These are phyloP conservation scores for Zaprionus vittiger DNA, from an alignment of 1,140 invertebrate genomes.

Conservation along the genomic window DNA sequence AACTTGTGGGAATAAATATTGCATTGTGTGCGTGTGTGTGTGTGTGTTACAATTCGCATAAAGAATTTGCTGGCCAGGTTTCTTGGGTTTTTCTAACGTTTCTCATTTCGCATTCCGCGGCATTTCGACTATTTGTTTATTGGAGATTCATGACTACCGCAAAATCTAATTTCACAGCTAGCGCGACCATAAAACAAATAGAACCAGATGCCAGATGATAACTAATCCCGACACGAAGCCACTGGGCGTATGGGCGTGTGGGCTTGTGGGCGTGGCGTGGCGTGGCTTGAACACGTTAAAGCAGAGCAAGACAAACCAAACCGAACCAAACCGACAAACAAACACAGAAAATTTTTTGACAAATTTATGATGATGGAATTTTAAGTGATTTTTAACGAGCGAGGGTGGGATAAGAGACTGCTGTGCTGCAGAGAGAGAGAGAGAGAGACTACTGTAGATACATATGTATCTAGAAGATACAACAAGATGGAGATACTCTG, in stretches of 20 bases:
- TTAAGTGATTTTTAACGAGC: slow-evolving; percentile 84
- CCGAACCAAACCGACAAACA: slow-evolving; percentile 3
- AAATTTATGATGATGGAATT: slow-evolving; percentile 84
- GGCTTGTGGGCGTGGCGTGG: background rate
- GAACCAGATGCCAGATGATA: slow-evolving; percentile 32
- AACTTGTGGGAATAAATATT: background rate
- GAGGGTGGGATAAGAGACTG: slow-evolving; percentile 26
- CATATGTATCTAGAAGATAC: slow-evolving; percentile 13
- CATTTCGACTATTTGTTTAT: slow-evolving; percentile 34
- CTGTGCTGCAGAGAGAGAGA: background rate
- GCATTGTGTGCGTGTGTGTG: background rate
- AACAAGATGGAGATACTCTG: slow-evolving; percentile 9
- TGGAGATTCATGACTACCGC: slow-evolving; percentile 9
- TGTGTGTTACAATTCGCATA: background rate
- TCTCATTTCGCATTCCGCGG: slow-evolving; percentile 1
- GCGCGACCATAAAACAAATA: slow-evolving; percentile 34
- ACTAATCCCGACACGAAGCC: slow-evolving; percentile 33
- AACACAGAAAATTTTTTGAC: slow-evolving; percentile 63
- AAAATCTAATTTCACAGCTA: slow-evolving; percentile 26
- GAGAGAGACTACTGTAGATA: slow-evolving; percentile 3
- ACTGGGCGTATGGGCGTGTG: background rate
- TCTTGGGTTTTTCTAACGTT: slow-evolving; percentile 2
- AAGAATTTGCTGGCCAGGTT: slow-evolving; percentile 11
- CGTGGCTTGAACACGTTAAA: slow-evolving; percentile 30
- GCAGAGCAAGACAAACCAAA: slow-evolving; percentile 24